phyloP scores from a whole-genome alignment of 2,113 vertebrate genomes.

The Entosphenus tridentatus region DNA sequence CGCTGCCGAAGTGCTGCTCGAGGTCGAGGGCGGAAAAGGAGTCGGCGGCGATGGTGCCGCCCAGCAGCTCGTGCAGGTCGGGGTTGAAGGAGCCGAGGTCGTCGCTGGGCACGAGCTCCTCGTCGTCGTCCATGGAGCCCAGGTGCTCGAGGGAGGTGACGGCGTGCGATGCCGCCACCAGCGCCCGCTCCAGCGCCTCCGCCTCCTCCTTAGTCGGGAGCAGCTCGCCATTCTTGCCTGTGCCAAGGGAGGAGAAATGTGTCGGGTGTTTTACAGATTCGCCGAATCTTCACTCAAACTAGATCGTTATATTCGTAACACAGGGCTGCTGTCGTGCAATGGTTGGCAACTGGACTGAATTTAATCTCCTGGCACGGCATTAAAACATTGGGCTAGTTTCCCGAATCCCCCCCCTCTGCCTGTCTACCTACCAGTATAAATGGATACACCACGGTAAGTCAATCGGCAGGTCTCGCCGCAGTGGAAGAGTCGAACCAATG shows the following conservation, averaged over 20 bases:
- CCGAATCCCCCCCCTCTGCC: too few relatives aligned
- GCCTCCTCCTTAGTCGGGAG: conserved; percentile 92
- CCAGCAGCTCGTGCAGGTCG: background rate
- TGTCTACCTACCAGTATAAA: too few relatives aligned
- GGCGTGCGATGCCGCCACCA: conserved; percentile 71
- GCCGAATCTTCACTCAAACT: too few relatives aligned
- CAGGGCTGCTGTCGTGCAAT: too few relatives aligned
- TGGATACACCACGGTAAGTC: too few relatives aligned
- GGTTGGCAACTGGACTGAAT: too few relatives aligned
- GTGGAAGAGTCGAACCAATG: too few relatives aligned
- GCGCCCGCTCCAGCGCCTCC: conserved; percentile 77
- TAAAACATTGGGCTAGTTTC: too few relatives aligned
- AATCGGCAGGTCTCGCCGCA: too few relatives aligned
- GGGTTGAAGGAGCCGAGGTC: background rate
- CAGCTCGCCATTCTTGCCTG: conserved; percentile 91
- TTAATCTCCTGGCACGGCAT: too few relatives aligned
- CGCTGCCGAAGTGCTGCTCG: background rate
- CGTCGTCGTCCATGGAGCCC: conserved; percentile 57
- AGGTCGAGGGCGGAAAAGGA: background rate
- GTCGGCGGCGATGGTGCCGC: background rate
- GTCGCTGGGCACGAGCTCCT: background rate
- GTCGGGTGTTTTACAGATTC: too few relatives aligned
- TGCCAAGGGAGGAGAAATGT: conserved; percentile 11
- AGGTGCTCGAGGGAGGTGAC: conserved; percentile 73
- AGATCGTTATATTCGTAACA: too few relatives aligned